These are phyloP conservation scores for Phyllostomus discolor DNA, from an alignment of 2,113 vertebrate species.

Conservation along the genomic window DNA sequence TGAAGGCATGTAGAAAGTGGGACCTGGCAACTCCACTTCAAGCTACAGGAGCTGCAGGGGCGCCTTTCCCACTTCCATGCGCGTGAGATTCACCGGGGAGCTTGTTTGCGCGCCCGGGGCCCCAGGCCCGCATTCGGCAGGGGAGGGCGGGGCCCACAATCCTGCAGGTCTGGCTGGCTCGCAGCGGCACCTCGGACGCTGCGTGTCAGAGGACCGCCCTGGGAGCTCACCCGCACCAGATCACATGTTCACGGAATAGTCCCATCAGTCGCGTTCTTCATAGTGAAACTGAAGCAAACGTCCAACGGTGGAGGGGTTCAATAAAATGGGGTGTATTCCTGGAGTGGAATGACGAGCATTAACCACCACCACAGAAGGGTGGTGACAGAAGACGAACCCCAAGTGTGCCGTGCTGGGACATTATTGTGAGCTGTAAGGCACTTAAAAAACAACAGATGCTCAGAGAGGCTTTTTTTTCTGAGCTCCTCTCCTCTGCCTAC, in stretches of 20 bases:
- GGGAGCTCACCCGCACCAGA: neutral
- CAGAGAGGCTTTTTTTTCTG: neutral
- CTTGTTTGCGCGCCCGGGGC: neutral
- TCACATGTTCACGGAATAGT: conserved; percentile 11
- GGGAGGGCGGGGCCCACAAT: neutral
- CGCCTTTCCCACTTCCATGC: neutral
- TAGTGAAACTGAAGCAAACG: neutral
- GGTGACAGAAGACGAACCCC: neutral
- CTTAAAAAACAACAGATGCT: neutral
- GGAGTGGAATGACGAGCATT: neutral
- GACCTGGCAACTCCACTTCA: neutral
- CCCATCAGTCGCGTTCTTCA: neutral
- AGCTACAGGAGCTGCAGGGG: neutral
- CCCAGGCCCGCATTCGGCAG: neutral
- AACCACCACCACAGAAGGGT: neutral
- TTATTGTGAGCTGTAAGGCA: neutral
- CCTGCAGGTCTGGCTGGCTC: neutral
- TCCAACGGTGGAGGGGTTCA: neutral
- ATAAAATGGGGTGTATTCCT: neutral
- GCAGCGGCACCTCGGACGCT: neutral
- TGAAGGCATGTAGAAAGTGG: neutral
- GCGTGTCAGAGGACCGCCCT: neutral
- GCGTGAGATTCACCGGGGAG: neutral
- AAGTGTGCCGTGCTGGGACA: neutral
- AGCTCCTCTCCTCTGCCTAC: neutral